A percentile compares a stretch with the other conserved stretches of the same genome.
phyloP scores from a whole-genome alignment of 1,140 invertebrate genomes.

The Magallana ariakensis region DNA sequence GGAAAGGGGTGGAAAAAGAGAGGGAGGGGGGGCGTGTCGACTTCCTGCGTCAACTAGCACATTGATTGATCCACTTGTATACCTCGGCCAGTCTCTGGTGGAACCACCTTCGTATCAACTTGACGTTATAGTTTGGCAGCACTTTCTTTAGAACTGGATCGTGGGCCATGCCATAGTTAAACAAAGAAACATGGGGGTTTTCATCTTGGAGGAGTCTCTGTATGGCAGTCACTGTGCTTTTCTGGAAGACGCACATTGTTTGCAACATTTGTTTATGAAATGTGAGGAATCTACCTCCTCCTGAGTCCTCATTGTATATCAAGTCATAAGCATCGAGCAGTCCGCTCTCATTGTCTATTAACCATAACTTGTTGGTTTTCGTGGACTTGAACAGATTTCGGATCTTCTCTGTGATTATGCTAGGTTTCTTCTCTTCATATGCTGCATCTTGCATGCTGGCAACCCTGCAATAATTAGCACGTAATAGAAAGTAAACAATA shows the following conservation, averaged over 20 bases:
- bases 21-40: background rate
- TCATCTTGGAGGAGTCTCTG: conserved; percentile 48
- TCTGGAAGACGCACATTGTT: conserved; percentile 78
- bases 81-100: conserved; percentile 66
- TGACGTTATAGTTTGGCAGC: conserved; percentile 61
- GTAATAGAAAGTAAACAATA: background rate
- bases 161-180: conserved; percentile 62
- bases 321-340: conserved; percentile 79
- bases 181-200: conserved; percentile 61
- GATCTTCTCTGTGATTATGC: conserved; percentile 77
- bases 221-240: conserved; percentile 72
- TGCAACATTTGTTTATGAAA: conserved; percentile 78
- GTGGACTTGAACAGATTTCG: conserved; percentile 78
- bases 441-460: conserved; percentile 80
- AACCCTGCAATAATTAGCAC: conserved; percentile 71
- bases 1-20: background rate
- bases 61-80: conserved; percentile 66
- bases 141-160: conserved; percentile 65
- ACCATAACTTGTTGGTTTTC: conserved; percentile 75
- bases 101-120: conserved; percentile 65
- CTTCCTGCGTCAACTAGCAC: conserved; percentile 53
- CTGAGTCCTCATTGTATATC: conserved; percentile 67
- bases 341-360: conserved; percentile 81
- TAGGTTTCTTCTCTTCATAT: conserved; percentile 74
- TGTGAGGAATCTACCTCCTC: conserved; percentile 67